Evolutionary conservation across 2,888 invertebrate species (phyloP), one percentile per base, ranked within the genome.

Genomic region (Helobdella robusta): DNA sequence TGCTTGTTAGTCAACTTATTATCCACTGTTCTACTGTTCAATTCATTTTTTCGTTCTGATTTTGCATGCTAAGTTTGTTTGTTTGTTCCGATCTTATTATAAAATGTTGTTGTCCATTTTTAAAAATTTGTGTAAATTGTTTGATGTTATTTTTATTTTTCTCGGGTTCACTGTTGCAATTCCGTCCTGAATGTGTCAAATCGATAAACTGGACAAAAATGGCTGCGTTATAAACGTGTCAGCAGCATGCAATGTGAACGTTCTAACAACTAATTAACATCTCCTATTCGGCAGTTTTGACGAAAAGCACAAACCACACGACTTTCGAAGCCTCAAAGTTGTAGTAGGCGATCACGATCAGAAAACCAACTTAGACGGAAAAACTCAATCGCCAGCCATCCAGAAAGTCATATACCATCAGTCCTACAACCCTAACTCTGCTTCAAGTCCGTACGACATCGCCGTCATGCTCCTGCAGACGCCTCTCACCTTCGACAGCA

Each of bases 281-380:
- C n/a, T n/a, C n/a, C n/a, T n/a, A n/a, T n/a, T 40, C 18, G 15
- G 11, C 48, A 48, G 48, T 48, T 48, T 48, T 48, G 48, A 48
- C n/a, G 48, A 48, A 8, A 5, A 48, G 20, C 48, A 25, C n/a
- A 20, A 25, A 1, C 48, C 48, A 6, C 25, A 3, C 15, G 48
- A 48, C 15, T 23, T 23, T 6, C 25, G 23, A 18, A 25, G 25
- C 23, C 25, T 48, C 25, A 1, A 23, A 11, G 32, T 56, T 11
- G 56, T 56, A 5, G 32, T 32, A 25, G 56, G 56, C 28, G 56
- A 56, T 56, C 32, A 56, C 8, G 56, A 56, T 32, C 56, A 56
- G 30, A 32, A 28, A 30, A 56, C 8, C 28, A 56, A 32, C 28
- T 30, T n/a, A 28, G 56, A 56, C 18, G 56, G 56, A 56, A 20